phyloP scores from a whole-genome alignment of 2,113 vertebrate species.

The Cynopterus brachyotis region DNA sequence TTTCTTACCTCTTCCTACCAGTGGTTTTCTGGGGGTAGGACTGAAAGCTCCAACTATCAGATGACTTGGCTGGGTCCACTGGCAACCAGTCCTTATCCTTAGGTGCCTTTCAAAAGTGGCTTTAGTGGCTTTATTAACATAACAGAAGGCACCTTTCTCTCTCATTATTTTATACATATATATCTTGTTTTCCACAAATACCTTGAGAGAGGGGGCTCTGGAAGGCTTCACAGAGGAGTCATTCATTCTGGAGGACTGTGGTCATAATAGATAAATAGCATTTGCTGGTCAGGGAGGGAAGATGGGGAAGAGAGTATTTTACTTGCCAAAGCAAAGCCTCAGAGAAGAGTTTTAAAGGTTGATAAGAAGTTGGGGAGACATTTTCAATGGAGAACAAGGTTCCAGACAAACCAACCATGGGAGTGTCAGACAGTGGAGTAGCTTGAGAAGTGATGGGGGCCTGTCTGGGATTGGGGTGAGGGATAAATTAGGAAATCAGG shows the following conservation, averaged over 20 bases:
- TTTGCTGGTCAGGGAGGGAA: too few relatives aligned
- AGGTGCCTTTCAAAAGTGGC: background rate
- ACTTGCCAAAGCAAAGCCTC: background rate
- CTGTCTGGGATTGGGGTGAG: background rate
- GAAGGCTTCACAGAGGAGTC: background rate
- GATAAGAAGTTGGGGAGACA: background rate
- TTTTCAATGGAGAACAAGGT: background rate
- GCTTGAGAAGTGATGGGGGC: background rate
- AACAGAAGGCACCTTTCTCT: background rate
- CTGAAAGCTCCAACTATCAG: background rate
- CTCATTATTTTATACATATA: background rate
- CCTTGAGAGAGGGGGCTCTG: too few relatives aligned
- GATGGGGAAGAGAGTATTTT: background rate
- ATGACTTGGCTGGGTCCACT: background rate
- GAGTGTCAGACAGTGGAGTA: background rate
- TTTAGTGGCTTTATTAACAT: background rate
- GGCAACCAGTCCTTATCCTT: too few relatives aligned
- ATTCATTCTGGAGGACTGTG: background rate
- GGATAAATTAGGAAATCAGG: background rate
- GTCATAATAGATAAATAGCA: background rate
- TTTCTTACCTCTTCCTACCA: background rate
- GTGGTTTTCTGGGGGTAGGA: rapidly evolving
- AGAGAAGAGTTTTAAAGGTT: background rate
- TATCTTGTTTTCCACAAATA: background rate
- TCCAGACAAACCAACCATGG: rapidly evolving